Base-by-base conservation (phyloP, 2,888 invertebrate species). In the Electrophaes corylata region DNA sequence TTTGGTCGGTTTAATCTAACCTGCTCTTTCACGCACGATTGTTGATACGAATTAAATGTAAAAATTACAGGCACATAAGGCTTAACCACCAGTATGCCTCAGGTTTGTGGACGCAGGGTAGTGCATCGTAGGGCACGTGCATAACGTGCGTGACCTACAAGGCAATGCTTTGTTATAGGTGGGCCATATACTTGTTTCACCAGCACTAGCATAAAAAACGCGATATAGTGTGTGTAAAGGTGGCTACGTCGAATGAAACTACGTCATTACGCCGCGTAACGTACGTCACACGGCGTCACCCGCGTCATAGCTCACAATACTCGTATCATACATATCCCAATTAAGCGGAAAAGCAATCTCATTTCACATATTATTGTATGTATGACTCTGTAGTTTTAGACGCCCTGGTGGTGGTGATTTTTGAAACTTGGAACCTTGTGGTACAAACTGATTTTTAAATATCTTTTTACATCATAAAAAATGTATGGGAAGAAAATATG, bases 291-390 rank as follows among this genome's bases (percentile, higher is more conserved):
- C 75, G 81, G 76, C 82, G 77, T 72, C 76, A 60, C 66, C 76
- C 56, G 68, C 65, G 51, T 47, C 50, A 69, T 77, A 74, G 76
- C 79, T 80, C 83, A 79, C 75, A 74, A 79, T 79, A 80, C 83
- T 84, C 81, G 37, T 73, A 73, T 71, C 82, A 81, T 85, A 90
- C 90, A 91, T 91, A 91, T 91, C 90, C 85, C 82, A 86, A 78
- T 67, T 65, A 73, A 78, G 76, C 78, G 78, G 76, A 75, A 89
- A 23, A 85, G 90, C 90, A 90, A 91, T 89, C 81, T 83, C 90
- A 85, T 84, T 78, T 75, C 79, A 82, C 83, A 79, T 81, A 80
- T 76, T 81, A 63, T 77, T 82, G 77, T 82, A 80, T 83, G 57
- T 66, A 66, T 80, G 76, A 80, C 75, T 80, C 16, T 47, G 52